Evolutionary conservation across 2,113 vertebrate genomes (phyloP).

Genomic region (Sclerurus mexicanus): DNA sequence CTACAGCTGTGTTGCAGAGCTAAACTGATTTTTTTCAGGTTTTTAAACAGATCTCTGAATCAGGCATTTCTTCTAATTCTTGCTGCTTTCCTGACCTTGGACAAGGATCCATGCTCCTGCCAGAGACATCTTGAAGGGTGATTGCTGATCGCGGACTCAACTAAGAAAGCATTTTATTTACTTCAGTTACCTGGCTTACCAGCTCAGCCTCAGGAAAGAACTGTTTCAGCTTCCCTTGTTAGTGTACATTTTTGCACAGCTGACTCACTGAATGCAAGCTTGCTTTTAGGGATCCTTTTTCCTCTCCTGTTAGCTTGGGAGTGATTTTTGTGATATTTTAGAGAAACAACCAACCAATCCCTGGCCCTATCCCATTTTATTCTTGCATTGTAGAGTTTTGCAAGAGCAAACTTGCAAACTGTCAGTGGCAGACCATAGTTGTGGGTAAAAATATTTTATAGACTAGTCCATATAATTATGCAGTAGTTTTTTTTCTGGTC

Average conservation of each 20-base stretch:
- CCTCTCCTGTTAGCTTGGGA: neutral
- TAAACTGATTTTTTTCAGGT: neutral
- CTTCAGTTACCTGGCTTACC: neutral
- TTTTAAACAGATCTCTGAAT: neutral
- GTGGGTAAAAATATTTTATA: neutral
- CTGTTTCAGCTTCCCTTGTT: neutral
- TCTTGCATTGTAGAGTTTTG: neutral
- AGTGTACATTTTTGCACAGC: neutral
- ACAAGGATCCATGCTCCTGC: neutral
- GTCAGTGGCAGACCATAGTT: neutral
- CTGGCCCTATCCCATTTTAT: neutral
- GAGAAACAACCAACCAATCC: rapidly evolving
- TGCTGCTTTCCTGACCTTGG: neutral
- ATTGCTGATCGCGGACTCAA: neutral
- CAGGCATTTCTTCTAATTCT: neutral
- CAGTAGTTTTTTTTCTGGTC: neutral
- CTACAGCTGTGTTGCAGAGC: neutral
- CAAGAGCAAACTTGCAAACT: neutral
- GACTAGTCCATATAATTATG: neutral
- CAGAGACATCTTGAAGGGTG: neutral
- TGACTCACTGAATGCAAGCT: neutral
- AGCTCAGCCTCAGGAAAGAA: neutral
- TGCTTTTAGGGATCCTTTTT: neutral
- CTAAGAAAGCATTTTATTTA: neutral
- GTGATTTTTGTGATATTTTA: neutral